A percentile compares a stretch with the other conserved stretches of the same genome.
These are phyloP conservation scores for Sminthurinus aureus DNA, from an alignment of 2,888 invertebrate species.

Conservation along the genomic window DNA sequence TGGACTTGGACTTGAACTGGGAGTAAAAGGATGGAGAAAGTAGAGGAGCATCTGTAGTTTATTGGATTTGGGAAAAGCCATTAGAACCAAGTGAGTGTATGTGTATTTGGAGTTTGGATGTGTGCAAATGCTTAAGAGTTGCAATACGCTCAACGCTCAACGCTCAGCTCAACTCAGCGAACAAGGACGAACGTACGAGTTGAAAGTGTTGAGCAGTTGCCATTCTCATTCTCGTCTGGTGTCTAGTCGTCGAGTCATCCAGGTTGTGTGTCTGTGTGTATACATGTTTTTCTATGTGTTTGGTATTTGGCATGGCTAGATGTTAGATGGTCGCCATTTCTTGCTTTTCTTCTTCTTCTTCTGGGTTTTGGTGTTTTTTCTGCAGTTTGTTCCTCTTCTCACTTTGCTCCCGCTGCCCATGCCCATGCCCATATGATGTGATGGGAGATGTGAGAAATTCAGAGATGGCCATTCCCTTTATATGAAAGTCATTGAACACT, in stretches of 20 bases:
- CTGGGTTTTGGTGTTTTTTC: too few species aligned
- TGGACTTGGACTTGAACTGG: too few species aligned
- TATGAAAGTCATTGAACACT: too few species aligned
- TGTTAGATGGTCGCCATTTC: too few species aligned
- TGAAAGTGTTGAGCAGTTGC: constrained; percentile 8
- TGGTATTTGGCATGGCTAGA: too few species aligned
- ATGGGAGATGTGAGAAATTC: neutral
- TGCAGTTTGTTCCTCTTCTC: too few species aligned
- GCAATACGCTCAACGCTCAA: neutral
- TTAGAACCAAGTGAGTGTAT: neutral
- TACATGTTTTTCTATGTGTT: too few species aligned
- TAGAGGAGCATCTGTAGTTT: constrained; percentile 17
- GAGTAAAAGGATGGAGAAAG: neutral
- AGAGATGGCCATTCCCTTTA: too few species aligned
- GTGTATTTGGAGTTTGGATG: neutral
- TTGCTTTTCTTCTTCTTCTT: too few species aligned
- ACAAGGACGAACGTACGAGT: neutral
- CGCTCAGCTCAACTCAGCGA: neutral
- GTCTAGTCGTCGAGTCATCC: neutral
- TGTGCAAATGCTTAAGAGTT: neutral
- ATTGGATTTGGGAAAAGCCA: constrained; percentile 17
- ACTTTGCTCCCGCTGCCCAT: too few species aligned
- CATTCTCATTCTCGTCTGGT: neutral
- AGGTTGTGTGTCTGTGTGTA: too few species aligned
- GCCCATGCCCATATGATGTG: too few species aligned